Evolutionary conservation across 2,888 invertebrate species (phyloP).

Genomic region (Parelbella ahira): DNA sequence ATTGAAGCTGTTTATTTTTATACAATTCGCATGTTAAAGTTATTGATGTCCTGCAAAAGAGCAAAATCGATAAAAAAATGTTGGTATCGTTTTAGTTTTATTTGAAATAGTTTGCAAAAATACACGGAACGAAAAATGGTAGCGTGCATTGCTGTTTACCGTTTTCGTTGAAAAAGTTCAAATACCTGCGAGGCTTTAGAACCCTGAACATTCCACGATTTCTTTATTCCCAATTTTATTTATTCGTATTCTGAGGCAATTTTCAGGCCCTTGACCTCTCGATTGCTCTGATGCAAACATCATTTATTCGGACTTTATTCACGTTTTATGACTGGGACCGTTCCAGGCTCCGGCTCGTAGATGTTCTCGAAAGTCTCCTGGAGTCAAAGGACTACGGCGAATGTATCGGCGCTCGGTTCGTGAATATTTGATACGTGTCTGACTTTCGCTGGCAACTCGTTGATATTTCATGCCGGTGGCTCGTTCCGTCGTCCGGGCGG

Average conservation of each 20-base stretch:
- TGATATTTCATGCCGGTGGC: slow-evolving; percentile 11
- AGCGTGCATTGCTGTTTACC: too few species aligned
- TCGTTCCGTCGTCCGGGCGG: slow-evolving; percentile 3
- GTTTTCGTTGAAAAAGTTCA: too few species aligned
- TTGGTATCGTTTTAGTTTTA: too few species aligned
- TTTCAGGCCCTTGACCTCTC: slow-evolving; percentile 10
- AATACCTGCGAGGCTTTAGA: too few species aligned
- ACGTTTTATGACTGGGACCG: slow-evolving; percentile 7
- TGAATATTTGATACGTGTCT: slow-evolving; percentile 20
- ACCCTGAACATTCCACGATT: too few species aligned
- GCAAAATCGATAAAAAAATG: too few species aligned
- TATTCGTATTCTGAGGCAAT: slow-evolving; percentile 1
- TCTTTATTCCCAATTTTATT: neutral
- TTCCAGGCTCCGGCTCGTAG: neutral
- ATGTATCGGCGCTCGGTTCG: slow-evolving; percentile 10
- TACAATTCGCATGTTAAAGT: too few species aligned
- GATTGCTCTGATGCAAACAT: slow-evolving; percentile 4
- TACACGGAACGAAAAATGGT: too few species aligned
- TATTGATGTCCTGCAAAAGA: too few species aligned
- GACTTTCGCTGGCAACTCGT: slow-evolving; percentile 15
- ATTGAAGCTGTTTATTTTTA: too few species aligned
- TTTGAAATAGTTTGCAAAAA: too few species aligned
- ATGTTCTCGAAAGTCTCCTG: slow-evolving; percentile 2
- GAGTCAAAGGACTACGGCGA: slow-evolving; percentile 3
- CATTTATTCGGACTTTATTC: slow-evolving; percentile 18